Conservation (phyloP, 2,113 vertebrate species). For the Solea solea region DNA sequence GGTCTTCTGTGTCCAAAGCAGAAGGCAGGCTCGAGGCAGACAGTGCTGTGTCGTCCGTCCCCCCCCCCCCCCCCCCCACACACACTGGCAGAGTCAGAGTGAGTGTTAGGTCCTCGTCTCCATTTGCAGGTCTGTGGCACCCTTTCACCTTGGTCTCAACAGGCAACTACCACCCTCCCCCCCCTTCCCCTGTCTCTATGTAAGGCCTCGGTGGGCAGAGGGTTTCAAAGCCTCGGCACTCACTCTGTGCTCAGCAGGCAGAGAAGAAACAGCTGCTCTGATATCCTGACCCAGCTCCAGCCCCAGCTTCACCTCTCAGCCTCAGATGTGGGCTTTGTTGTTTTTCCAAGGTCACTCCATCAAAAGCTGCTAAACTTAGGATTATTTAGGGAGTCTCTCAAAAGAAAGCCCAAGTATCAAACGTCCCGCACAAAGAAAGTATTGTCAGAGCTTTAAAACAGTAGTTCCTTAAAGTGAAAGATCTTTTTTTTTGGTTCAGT, state of each 20-base stretch:
- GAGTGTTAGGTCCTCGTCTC: slow-evolving; percentile 48
- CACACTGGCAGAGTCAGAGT: slow-evolving; percentile 48
- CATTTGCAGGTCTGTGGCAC: slow-evolving; percentile 59
- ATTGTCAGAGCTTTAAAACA: slow-evolving; percentile 22
- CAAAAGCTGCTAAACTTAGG: slow-evolving; percentile 61
- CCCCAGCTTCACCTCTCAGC: background rate
- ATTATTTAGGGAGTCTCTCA: slow-evolving; percentile 46
- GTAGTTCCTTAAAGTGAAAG: background rate
- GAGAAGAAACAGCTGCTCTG: slow-evolving; percentile 60
- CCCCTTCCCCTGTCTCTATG: slow-evolving; percentile 11
- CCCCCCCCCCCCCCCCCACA: background rate
- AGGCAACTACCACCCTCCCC: slow-evolving; percentile 20
- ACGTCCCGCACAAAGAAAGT: slow-evolving; percentile 27
- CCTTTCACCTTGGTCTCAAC: slow-evolving; percentile 65
- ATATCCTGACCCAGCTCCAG: slow-evolving; percentile 14
- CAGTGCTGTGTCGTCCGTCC: slow-evolving; percentile 15
- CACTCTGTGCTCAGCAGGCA: slow-evolving; percentile 34
- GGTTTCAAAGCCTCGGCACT: slow-evolving; percentile 43
- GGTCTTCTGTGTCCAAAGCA: slow-evolving; percentile 48
- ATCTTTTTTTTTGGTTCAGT: background rate
- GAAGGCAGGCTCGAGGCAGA: slow-evolving; percentile 25
- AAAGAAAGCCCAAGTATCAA: slow-evolving; percentile 33
- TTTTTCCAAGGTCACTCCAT: slow-evolving; percentile 52
- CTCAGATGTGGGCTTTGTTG: slow-evolving; percentile 27
- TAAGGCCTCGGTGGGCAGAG: slow-evolving; percentile 35